phyloP scores from a whole-genome alignment of 2,888 invertebrate species.

The Arctia plantaginis region DNA sequence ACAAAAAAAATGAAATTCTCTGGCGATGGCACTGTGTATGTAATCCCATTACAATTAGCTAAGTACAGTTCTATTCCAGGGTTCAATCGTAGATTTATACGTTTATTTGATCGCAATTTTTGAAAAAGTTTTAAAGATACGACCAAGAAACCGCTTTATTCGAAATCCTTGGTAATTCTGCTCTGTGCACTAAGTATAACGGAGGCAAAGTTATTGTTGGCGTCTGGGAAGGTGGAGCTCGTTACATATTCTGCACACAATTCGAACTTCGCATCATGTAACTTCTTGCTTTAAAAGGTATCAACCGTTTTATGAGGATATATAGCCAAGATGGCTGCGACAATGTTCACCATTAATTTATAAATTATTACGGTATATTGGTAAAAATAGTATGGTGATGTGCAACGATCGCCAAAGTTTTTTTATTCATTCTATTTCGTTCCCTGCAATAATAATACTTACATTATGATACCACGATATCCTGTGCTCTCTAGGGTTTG shows the following conservation, averaged over 20 bases:
- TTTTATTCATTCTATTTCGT: background rate
- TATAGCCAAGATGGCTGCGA: background rate
- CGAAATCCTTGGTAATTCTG: background rate
- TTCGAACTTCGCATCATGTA: background rate
- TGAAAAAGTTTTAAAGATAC: background rate
- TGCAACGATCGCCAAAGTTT: background rate
- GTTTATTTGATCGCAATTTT: background rate
- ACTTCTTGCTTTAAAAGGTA: background rate
- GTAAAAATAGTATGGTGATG: background rate
- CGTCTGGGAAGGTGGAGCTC: background rate
- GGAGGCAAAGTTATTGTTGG: background rate
- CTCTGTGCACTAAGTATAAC: background rate
- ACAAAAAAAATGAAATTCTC: background rate
- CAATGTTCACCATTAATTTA: background rate
- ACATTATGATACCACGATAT: constrained; percentile 96
- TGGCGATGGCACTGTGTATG: background rate
- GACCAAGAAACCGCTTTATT: background rate
- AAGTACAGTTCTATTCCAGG: background rate
- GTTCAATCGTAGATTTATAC: background rate
- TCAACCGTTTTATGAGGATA: background rate
- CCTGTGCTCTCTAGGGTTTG: constrained; percentile 94
- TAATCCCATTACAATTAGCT: background rate
- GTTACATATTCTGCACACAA: constrained; percentile 1
- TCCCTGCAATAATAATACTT: constrained; percentile 75
- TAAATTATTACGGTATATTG: background rate